Conservation (phyloP, 2,797 vertebrate genomes). For the Pangasius larnaudii region DNA sequence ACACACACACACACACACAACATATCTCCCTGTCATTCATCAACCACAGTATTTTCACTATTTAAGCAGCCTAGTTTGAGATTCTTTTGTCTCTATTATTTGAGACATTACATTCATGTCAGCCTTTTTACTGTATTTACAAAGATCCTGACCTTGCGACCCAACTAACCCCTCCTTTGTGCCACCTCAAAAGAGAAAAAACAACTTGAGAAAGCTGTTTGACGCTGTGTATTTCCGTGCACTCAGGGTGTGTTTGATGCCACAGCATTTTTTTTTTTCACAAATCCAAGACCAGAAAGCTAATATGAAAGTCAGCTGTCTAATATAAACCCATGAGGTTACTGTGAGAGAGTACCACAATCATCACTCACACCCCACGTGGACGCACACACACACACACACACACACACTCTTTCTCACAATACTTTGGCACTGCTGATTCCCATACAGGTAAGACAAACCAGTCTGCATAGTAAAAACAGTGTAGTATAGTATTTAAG, state of each 20-base stretch:
- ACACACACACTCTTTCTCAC: background rate
- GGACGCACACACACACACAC: background rate
- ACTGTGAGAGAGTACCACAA: background rate
- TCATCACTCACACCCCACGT: background rate
- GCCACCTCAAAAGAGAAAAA: slow-evolving; percentile 24
- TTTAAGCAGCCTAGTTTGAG: no score
- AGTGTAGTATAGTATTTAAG: background rate
- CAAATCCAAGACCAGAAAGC: background rate
- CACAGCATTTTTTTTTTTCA: background rate
- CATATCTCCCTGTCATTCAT: background rate
- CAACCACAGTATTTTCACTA: background rate
- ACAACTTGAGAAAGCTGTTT: slow-evolving; percentile 26
- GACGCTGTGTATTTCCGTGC: background rate
- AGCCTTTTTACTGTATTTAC: background rate
- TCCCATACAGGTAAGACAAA: slow-evolving; percentile 44
- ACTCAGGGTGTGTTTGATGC: slow-evolving; percentile 19
- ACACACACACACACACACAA: background rate
- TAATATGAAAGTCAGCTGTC: background rate
- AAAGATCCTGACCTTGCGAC: background rate
- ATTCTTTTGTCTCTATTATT: background rate
- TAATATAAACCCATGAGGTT: background rate
- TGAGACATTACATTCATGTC: background rate
- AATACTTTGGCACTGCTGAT: background rate
- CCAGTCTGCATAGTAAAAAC: background rate
- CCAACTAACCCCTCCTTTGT: background rate